Conservation (phyloP, 2,797 vertebrate species). For the Nannoperca australis region DNA sequence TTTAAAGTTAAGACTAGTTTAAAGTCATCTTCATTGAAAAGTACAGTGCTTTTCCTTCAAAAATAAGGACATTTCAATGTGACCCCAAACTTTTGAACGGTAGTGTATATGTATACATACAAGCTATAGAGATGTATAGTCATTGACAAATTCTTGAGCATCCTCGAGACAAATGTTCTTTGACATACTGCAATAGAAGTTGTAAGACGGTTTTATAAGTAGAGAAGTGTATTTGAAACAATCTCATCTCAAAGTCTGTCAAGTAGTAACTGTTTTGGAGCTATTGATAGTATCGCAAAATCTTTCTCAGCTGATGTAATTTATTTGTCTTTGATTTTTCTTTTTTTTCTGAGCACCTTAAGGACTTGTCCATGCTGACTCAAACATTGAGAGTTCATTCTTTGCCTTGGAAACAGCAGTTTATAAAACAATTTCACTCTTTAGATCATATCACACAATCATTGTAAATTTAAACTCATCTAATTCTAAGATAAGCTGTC, state of each 20-base stretch:
- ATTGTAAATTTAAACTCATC: not conserved
- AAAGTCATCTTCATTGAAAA: too few species aligned
- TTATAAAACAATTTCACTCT: not conserved
- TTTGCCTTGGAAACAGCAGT: not conserved
- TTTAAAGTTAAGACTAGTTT: too few species aligned
- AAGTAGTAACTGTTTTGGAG: not conserved
- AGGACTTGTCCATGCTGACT: not conserved
- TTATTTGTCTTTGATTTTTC: not conserved
- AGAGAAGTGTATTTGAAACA: conserved; percentile 1
- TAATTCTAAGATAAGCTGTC: not conserved
- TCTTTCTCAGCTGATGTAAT: not conserved
- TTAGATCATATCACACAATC: too few species aligned
- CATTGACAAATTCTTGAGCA: not conserved
- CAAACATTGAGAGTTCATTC: not conserved
- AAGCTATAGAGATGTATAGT: too few species aligned
- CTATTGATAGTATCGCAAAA: not conserved
- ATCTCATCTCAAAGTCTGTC: not conserved
- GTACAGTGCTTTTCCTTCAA: too few species aligned
- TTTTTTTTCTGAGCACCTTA: not conserved
- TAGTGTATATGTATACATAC: too few species aligned
- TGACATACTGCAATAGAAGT: not conserved
- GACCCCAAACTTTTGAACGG: too few species aligned
- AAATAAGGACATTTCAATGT: too few species aligned
- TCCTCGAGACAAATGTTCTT: not conserved
- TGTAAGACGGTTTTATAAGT: not conserved